phyloP scores from a whole-genome alignment of 2,113 vertebrate species.

The Elaphurus davidianus region DNA sequence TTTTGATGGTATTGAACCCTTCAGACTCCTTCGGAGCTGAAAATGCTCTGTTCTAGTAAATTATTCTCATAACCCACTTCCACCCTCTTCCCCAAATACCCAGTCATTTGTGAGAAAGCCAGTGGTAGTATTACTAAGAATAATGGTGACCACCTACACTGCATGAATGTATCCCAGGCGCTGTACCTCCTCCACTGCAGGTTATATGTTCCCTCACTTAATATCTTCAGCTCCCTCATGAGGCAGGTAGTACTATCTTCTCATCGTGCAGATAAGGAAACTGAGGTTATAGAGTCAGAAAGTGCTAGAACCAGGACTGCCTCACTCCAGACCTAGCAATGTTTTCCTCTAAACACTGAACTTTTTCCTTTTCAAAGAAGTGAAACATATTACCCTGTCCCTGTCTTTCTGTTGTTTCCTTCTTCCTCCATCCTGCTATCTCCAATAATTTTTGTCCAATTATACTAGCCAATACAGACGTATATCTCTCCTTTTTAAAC shows the following conservation, averaged over 20 bases:
- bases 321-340: not conserved
- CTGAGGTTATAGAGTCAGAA: not conserved
- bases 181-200: not conserved
- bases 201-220: too few species aligned
- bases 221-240: not conserved
- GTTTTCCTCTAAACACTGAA: not conserved
- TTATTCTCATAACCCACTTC: not conserved
- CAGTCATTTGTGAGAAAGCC: not conserved
- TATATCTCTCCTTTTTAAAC: not conserved
- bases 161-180: not conserved
- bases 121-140: not conserved
- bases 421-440: not conserved
- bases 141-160: not conserved
- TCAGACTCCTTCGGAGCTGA: not conserved
- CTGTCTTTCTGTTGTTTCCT: not conserved
- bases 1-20: not conserved
- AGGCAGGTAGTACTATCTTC: not conserved
- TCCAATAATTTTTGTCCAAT: not conserved
- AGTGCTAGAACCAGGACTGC: not conserved
- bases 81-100: not conserved
- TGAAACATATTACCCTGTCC: not conserved
- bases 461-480: not conserved
- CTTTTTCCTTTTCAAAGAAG: not conserved
- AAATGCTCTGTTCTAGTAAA: not conserved
- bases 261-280: not conserved